Evolutionary conservation across 2,888 invertebrate species (phyloP).

Genomic region (Eupelmus urozonus): DNA sequence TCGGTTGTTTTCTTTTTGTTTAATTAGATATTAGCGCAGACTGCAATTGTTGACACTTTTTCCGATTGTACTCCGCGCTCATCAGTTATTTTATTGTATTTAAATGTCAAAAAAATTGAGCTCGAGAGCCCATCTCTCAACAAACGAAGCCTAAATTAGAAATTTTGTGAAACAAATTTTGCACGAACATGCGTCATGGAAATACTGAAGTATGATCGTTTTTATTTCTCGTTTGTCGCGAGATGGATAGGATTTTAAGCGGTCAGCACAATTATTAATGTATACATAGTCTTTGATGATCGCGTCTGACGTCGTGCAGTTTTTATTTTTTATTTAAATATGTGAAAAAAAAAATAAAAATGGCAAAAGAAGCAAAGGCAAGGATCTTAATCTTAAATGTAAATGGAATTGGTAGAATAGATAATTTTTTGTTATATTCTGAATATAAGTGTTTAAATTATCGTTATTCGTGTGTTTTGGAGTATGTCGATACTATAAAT

Average conservation of each 20-base stretch:
- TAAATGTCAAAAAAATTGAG: not conserved
- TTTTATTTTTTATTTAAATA: slow-evolving; percentile 24
- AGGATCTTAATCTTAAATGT: slow-evolving; percentile 51
- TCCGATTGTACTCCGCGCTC: slow-evolving; percentile 14
- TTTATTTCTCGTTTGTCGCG: slow-evolving; percentile 14
- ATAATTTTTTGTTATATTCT: slow-evolving; percentile 52
- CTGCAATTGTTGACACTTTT: slow-evolving; percentile 28
- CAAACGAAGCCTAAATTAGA: slow-evolving; percentile 21
- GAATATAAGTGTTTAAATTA: slow-evolving; percentile 44
- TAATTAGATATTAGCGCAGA: slow-evolving; percentile 26
- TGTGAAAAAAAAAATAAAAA: slow-evolving; percentile 10
- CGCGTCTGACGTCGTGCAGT: not conserved
- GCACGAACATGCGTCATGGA: not conserved
- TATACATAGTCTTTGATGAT: slow-evolving; percentile 14
- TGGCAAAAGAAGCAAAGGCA: slow-evolving; percentile 34
- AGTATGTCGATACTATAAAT: not conserved
- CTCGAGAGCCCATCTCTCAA: slow-evolving; percentile 22
- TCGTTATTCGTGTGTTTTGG: slow-evolving; percentile 9
- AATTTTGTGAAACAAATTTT: slow-evolving; percentile 17
- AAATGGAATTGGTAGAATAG: slow-evolving; percentile 60
- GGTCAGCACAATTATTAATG: not conserved
- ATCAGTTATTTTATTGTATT: slow-evolving; percentile 5
- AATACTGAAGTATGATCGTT: too few relatives aligned
- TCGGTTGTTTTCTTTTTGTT: slow-evolving; percentile 19
- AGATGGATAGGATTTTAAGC: slow-evolving; percentile 2